Base-by-base conservation (phyloP, 2,797 vertebrate species). In the Gambusia yucatana region DNA sequence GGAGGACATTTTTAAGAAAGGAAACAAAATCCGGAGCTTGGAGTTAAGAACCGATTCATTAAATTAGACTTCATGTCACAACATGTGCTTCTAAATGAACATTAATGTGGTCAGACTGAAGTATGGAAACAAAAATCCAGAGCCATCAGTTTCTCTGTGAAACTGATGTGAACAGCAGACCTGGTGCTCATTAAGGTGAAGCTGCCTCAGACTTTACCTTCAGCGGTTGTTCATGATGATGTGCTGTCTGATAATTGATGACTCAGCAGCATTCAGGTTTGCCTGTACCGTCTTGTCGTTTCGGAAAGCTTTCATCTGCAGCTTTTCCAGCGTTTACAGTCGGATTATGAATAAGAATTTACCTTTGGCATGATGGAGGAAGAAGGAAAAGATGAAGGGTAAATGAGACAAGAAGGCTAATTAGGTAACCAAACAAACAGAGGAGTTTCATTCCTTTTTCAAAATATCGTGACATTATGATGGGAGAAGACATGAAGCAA, bases 261-360 rank as follows among this genome's bases (percentile, higher is more conserved):
- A 93, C 75, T 94, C 92, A 92, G 89, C 82, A 77, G 73, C 69
- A 17, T 79, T 77, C n/a, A 25, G 28, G 41, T 16, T 70, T 70
- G 78, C 89, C 82, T 83, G 87, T 83, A 70, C 92, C 88, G 86
- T 91, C 88, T 89, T 78, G 89, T 85, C 84, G 86, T 76, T 82
- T 80, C 80, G 48, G 28, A 65, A 44, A 39, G 67, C 50, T 59
- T 87, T 86, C 73, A 85, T 88, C 87, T 84, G 82, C 77, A 83
- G 78, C 75, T 73, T 77, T 46, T 50, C 48, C 48, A 78, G 36
- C 83, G 85, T 84, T 89, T 89, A 83, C 63, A 39, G 80, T 81
- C 5, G 85, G 86, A 88, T 90, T 92, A 86, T 86, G 77, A 61
- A 92, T 6, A n/a, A 69, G 22, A n/a, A n/a, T 43, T 70, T 44